Evolutionary conservation across 2,888 invertebrate species (phyloP).

Genomic region (Ctenicera cuprea): DNA sequence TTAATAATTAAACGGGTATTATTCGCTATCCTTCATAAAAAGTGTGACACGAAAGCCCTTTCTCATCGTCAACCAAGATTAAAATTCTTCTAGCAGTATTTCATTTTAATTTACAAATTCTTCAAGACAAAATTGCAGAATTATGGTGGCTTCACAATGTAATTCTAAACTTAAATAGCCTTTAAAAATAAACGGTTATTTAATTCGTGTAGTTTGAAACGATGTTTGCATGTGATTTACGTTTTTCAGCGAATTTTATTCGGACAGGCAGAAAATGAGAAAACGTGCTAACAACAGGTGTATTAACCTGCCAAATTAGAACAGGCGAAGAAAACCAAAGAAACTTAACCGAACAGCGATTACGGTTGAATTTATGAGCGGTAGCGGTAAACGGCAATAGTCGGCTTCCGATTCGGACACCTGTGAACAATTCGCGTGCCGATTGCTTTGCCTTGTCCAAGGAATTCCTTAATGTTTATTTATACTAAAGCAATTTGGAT

Average conservation of each 20-base stretch:
- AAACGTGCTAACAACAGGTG: slow-evolving; percentile 53
- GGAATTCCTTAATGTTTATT: slow-evolving; percentile 11
- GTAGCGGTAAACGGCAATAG: slow-evolving; percentile 53
- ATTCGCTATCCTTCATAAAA: slow-evolving; percentile 17
- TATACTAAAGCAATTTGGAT: not conserved
- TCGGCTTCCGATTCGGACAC: slow-evolving; percentile 55
- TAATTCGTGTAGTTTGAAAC: not conserved
- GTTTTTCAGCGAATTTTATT: slow-evolving; percentile 20
- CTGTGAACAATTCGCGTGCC: slow-evolving; percentile 53
- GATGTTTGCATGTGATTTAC: slow-evolving; percentile 6
- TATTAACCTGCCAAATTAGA: slow-evolving; percentile 54
- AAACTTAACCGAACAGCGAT: slow-evolving; percentile 54
- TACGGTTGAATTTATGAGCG: slow-evolving; percentile 54
- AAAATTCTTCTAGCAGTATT: slow-evolving; percentile 12
- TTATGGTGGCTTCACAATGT: not conserved
- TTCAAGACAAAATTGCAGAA: not conserved
- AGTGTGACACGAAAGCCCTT: slow-evolving; percentile 7
- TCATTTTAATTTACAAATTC: slow-evolving; percentile 5
- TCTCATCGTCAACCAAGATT: slow-evolving; percentile 8
- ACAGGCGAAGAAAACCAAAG: slow-evolving; percentile 52
- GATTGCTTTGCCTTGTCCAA: slow-evolving; percentile 24
- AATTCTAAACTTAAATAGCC: not conserved
- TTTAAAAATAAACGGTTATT: not conserved
- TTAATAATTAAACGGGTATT: slow-evolving; percentile 9
- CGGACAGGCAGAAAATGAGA: slow-evolving; percentile 30